Conservation (phyloP, 2,888 invertebrate species). For the Gryllus longicercus region DNA sequence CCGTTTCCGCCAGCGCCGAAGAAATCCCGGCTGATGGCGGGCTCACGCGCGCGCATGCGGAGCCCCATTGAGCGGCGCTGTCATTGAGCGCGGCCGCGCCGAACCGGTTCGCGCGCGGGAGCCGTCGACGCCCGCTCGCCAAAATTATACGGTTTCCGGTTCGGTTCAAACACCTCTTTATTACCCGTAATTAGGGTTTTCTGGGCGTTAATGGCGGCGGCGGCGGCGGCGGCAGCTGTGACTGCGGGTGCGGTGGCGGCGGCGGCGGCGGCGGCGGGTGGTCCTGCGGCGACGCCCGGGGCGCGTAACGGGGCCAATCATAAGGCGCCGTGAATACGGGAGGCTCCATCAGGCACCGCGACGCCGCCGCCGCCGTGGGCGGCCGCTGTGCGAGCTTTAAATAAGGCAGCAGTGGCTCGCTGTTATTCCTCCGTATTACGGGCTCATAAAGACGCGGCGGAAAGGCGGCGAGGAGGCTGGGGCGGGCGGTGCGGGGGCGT, state of each 20-base stretch:
- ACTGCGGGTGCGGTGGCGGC: background rate
- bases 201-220: slow-evolving; percentile 4
- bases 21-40: background rate
- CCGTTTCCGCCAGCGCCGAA: too few relatives aligned
- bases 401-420: too few relatives aligned
- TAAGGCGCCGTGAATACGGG: background rate
- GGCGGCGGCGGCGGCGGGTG: background rate
- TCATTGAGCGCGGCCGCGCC: background rate
- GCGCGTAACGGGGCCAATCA: background rate
- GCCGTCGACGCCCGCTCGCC: background rate
- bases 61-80: background rate
- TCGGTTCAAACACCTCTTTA: slow-evolving; percentile 9
- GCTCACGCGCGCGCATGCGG: too few relatives aligned
- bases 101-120: background rate
- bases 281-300: background rate
- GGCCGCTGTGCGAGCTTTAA: too few relatives aligned
- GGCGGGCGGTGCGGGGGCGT: too few relatives aligned
- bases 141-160: slow-evolving; percentile 17
- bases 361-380: too few relatives aligned
- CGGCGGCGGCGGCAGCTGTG: background rate
- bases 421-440: too few relatives aligned
- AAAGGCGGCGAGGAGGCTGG: too few relatives aligned
- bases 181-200: background rate
- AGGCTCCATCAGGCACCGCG: too few relatives aligned
- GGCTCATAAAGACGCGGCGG: too few relatives aligned